A percentile compares a stretch with the other conserved stretches of the same genome.
Conservation (phyloP, 2,113 vertebrate species). For the Smithornis capensis region DNA sequence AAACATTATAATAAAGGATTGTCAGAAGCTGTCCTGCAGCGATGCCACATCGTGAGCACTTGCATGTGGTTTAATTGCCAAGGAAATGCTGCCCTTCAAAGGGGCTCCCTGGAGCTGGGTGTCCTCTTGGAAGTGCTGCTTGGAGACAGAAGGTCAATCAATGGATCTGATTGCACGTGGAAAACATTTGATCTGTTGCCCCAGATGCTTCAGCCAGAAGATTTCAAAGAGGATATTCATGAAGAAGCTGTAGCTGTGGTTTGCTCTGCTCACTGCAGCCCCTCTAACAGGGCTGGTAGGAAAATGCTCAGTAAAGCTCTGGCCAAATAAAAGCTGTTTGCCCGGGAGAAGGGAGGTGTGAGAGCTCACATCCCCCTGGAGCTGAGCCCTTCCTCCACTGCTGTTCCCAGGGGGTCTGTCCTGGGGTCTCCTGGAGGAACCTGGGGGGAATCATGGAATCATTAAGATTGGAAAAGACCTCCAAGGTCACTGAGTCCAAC, state of each 20-base stretch:
- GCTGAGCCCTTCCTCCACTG: background rate
- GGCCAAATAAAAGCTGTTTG: background rate
- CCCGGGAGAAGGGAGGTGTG: rapidly evolving
- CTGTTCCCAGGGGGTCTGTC: background rate
- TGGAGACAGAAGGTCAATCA: background rate
- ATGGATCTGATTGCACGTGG: rapidly evolving
- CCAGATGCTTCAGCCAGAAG: background rate
- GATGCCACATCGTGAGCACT: rapidly evolving
- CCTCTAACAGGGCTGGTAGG: background rate
- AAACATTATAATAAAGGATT: background rate
- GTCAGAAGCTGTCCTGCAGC: background rate
- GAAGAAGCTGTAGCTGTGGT: background rate
- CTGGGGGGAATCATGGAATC: rapidly evolving
- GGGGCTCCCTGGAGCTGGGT: background rate
- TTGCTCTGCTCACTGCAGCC: background rate
- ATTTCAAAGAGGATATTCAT: background rate
- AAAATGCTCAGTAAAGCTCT: background rate
- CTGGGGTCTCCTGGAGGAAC: background rate
- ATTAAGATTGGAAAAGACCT: rapidly evolving
- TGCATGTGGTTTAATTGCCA: background rate
- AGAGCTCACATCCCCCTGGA: rapidly evolving
- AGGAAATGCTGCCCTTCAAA: background rate
- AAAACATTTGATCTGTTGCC: background rate
- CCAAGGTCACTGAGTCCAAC: background rate
- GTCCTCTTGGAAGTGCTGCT: background rate